Percentiles rank a stretch among this genome's conserved stretches.
These are phyloP conservation scores for Philopedon plagiatum DNA, from an alignment of 2,888 invertebrate species.

Conservation along the genomic window DNA sequence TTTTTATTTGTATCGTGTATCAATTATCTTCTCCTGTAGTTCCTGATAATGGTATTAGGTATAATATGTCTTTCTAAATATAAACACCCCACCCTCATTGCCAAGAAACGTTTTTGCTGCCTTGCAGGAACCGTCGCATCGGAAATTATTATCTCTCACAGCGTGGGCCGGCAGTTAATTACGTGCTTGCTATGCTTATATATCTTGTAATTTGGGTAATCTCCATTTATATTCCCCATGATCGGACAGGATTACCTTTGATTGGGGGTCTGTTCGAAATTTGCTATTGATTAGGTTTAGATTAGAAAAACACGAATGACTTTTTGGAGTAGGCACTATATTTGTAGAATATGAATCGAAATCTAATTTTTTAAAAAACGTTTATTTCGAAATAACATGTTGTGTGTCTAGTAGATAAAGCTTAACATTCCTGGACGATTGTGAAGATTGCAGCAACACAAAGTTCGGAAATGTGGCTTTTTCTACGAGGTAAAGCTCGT, in stretches of 20 bases:
- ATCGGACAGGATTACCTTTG: neutral
- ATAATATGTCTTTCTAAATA: neutral
- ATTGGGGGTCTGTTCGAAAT: neutral
- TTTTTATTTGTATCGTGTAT: no score
- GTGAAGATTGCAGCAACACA: no score
- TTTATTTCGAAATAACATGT: no score
- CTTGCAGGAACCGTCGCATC: neutral
- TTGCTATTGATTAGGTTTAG: neutral
- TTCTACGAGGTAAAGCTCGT: no score
- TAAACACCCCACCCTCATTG: neutral
- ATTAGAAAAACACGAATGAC: no score
- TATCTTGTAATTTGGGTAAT: neutral
- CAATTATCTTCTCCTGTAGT: no score
- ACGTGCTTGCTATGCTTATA: neutral
- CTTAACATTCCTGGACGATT: no score
- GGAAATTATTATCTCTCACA: conserved; percentile 6
- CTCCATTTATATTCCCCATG: neutral
- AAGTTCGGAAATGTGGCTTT: no score
- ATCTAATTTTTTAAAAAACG: no score
- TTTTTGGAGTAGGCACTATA: no score
- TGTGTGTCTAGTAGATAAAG: no score
- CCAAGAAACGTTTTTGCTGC: neutral
- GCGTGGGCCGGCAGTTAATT: neutral
- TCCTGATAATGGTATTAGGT: neutral
- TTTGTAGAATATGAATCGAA: no score